Evolutionary conservation across 2,888 invertebrate genomes (phyloP).

Genomic region (Strigamia crassipes): DNA sequence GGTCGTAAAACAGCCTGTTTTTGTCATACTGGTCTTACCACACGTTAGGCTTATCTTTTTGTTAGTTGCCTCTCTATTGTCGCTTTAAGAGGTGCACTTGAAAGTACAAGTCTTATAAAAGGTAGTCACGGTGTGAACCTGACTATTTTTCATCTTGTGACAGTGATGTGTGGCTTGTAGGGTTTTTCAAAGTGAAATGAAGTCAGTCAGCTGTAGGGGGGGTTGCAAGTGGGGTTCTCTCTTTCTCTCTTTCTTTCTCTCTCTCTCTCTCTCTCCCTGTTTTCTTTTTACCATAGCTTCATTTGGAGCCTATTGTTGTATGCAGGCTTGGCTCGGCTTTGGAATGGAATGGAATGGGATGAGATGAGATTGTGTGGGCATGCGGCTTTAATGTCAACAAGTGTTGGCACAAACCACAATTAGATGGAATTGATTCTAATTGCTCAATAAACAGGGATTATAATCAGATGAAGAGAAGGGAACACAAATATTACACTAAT

Average conservation of each 20-base stretch:
- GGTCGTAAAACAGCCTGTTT: not conserved
- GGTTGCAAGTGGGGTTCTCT: not conserved
- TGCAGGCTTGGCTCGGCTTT: not conserved
- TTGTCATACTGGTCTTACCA: not conserved
- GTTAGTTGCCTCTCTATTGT: not conserved
- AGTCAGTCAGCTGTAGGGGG: not conserved
- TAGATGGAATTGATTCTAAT: conserved; percentile 33
- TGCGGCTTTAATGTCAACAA: conserved; percentile 23
- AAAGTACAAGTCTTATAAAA: conserved; percentile 14
- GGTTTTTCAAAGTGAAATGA: not conserved
- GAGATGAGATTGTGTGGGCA: not conserved
- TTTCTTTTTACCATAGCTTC: not conserved
- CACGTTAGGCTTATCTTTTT: not conserved
- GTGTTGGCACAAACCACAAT: conserved; percentile 24
- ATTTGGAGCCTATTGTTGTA: conserved; percentile 12
- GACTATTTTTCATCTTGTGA: conserved; percentile 16
- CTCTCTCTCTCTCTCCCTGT: too few relatives aligned
- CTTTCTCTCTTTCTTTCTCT: not conserved
- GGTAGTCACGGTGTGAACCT: conserved; percentile 14
- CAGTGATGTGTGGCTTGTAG: not conserved
- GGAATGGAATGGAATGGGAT: not conserved
- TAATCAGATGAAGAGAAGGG: conserved; percentile 27
- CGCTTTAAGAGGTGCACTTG: conserved; percentile 15
- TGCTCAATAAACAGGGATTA: conserved; percentile 24
- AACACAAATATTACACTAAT: conserved; percentile 24